Evolutionary conservation across 23 tunicate genomes (phyloP), one percentile per base, ranked within the genome.

Genomic region (Botrylloides violaceus): DNA sequence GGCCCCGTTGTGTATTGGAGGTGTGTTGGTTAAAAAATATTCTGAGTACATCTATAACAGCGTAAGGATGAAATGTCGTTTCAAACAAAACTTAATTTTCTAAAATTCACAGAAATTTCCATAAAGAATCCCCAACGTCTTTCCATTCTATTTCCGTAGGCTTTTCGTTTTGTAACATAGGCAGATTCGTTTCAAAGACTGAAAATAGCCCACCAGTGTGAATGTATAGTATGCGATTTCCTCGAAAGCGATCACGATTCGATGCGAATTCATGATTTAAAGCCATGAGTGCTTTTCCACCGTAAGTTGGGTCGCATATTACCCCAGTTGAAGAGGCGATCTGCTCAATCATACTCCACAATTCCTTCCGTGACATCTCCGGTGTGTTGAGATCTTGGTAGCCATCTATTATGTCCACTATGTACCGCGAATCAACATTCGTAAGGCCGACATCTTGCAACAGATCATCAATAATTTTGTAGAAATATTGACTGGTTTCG

Each of bases 361-460:
- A 88, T 53, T 81, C 94, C 0, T 50, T 49, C 7, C 81, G 81
- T 2, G 79, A 68, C 18, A 25, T n/a, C n/a, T n/a, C n/a, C n/a
- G n/a, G n/a, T n/a, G n/a, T n/a, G n/a, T 89, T 94, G 4, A 70
- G 77, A 2, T 94, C 98, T 71, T 86, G 82, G 53, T 93, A 86
- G 4, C 95, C 98, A 59, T 93, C 98, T 49, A 86, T 80, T 20
- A 93, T 78, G 34, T 93, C 98, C 32, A 86, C 83, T 3, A 93
- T 43, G 29, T 73, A 78, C 73, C 81, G 81, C 21, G 95, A 75
- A n/a, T n/a, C n/a, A 19, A 49, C 74, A 20, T 66, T 74, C 6
- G 29, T 38, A 1, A 85, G 19, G 18, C 81, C 84, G 36, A 75
- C 55, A 30, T 58, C 65, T 21, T 61, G 29, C 48, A 93, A 36